Evolutionary conservation across 2,113 vertebrate species (phyloP), one percentile per base, ranked within the genome.

Genomic region (Bombycilla garrulus): DNA sequence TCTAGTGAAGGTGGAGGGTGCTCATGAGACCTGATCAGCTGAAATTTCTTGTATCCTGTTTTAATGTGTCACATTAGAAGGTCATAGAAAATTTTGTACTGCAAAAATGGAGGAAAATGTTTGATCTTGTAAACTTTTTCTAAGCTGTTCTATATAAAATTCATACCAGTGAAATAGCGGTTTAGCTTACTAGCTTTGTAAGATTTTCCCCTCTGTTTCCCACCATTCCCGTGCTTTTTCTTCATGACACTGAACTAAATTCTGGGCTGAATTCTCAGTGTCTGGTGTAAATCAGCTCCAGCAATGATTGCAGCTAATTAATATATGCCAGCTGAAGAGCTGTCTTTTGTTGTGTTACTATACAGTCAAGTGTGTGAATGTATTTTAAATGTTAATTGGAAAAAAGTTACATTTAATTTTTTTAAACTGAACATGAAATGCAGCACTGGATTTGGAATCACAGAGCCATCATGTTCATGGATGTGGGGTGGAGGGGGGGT

Each of bases 381-480:
- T 90, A 90, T 81, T 79, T 86, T 81, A 60, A 71, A 88, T 56
- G 35, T 56, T 88, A 71, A 92, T 92, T 71, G 57, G 47, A 66
- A 91, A 89, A 81, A 93, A 93, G 60, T 81, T 93, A 72, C 13
- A 69, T 93, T 88, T 91, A 36, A 56, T 93, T 88, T 65, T 92
- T 94, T 81, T 45, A 60, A 93, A 70, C 35, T 44, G 70, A 77
- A 77, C 85, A 72, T 90, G 64, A 81, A 94, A 71, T 76, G 77
- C 72, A 92, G 80, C 56, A 24, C 56, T 93, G 72, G 25, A 47
- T 92, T 87, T 86, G 48, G 74, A 93, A 56, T 64, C 76, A 62
- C 51, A 48, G 47, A 91, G 38, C 56, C 88, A 48, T 94, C 51
- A 11, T 20, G 51, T 71, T 77, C 81, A 67, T 81, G 83, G 53